Evolutionary conservation across 2,888 invertebrate genomes (phyloP), one percentile per base, ranked within the genome.

Genomic region (Ophion obscuratus): DNA sequence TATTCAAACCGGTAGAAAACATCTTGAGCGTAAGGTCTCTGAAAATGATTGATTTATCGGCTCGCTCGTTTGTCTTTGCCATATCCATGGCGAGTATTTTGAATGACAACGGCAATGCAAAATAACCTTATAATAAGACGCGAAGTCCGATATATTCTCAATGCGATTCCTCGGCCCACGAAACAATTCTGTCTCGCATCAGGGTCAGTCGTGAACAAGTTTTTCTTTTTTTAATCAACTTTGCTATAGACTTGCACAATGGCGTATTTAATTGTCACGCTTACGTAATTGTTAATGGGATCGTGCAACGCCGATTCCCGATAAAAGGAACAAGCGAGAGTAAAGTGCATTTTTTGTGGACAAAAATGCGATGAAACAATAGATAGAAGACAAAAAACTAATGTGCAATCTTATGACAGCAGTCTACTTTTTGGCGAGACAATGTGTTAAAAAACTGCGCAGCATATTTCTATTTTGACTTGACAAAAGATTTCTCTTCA

Each of bases 41-140:
- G 80, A 71, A 73, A 84, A 61, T 36, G 44, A 36, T 44, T 75
- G 71, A 81, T 84, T 76, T 66, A 81, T 76, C 66, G 61, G 31
- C 66, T 66, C 53, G 44, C 31, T 4, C 40, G 47, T 67, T 20
- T 62, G 27, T 24, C 40, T 53, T 62, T 17, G 4, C 7, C 20
- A 17, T n/a, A 10, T 76, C 71, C 57, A 70, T 80, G 57, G 20
- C 27, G 10, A 31, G 31, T 4, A 75, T 68, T 36, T n/a, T 36
- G 67, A 47, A 2, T 57, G 57, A 61, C 36, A 24, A 17, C 36
- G 5, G n/a, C 40, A 75, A n/a, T 6, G 36, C 1, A 27, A 53
- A 78, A 17, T n/a, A 73, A 74, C 31, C 59, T 31, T 20, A 62
- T 11, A 61, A 17, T 59, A 40, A 64, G 24, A 61, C 47, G 61